Conservation (phyloP, 2,797 vertebrate species). For the Trachurus trachurus region DNA sequence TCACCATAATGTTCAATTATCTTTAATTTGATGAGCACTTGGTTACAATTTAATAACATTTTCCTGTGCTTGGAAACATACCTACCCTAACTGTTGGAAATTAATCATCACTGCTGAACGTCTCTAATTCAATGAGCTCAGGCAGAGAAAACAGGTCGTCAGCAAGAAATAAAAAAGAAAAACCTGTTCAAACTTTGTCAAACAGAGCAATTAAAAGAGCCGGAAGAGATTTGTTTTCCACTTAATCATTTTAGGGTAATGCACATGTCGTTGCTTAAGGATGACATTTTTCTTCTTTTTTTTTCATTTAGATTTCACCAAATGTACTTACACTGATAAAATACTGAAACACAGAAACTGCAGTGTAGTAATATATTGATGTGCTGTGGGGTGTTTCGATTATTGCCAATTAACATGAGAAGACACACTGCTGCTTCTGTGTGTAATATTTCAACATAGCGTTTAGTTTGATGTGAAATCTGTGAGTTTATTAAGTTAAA, state of each 20-base stretch:
- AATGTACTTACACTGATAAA: slow-evolving; percentile 41
- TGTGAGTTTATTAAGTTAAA: slow-evolving; percentile 13
- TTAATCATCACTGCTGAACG: background rate
- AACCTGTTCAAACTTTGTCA: background rate
- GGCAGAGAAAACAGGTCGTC: background rate
- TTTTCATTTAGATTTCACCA: slow-evolving; percentile 7
- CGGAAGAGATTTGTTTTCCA: slow-evolving; percentile 5
- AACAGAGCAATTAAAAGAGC: background rate
- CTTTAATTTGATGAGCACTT: background rate
- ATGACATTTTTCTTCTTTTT: slow-evolving; percentile 17
- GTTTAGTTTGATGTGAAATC: background rate
- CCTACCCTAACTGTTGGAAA: background rate
- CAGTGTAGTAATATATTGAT: slow-evolving; percentile 15
- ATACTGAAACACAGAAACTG: slow-evolving; percentile 13
- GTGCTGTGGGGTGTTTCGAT: slow-evolving; percentile 42
- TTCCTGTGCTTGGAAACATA: slow-evolving; percentile 8
- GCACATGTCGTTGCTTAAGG: slow-evolving; percentile 33
- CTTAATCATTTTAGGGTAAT: slow-evolving; percentile 25
- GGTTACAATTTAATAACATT: background rate
- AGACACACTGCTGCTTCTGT: background rate
- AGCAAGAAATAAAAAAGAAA: background rate
- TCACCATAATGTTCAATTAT: background rate
- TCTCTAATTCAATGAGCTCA: slow-evolving; percentile 2
- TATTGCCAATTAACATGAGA: slow-evolving; percentile 45
- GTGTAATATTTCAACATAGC: background rate